phyloP scores from a whole-genome alignment of 2,113 vertebrate genomes.

The Chloropsis cyanopogon region DNA sequence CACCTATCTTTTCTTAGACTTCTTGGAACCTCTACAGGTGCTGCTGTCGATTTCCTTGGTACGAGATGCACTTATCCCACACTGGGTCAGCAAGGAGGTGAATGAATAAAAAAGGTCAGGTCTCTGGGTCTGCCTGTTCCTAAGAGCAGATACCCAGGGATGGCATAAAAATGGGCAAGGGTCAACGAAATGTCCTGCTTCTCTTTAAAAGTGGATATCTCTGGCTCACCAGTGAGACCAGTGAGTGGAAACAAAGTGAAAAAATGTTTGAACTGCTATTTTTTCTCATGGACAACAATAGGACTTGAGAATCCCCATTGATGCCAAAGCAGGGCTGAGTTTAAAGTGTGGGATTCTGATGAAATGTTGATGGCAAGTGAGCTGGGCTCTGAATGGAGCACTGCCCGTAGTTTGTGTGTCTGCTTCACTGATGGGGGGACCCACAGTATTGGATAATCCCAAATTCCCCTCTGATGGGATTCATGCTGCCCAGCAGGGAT shows the following conservation, averaged over 20 bases:
- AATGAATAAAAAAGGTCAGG: neutral
- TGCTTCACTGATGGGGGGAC: neutral
- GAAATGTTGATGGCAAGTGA: neutral
- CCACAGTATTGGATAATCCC: neutral
- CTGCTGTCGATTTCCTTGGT: neutral
- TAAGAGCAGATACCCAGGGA: neutral
- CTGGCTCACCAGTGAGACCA: neutral
- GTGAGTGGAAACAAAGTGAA: neutral
- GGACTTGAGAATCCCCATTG: neutral
- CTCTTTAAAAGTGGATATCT: neutral
- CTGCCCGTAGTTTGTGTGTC: neutral
- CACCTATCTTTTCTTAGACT: conserved; percentile 54
- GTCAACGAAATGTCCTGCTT: neutral
- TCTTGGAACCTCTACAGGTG: conserved; percentile 48
- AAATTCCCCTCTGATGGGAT: neutral
- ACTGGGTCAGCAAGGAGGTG: neutral
- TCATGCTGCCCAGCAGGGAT: neutral
- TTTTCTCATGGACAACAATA: neutral
- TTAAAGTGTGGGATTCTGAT: neutral
- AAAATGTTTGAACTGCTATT: neutral
- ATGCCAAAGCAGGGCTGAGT: neutral
- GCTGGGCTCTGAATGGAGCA: neutral
- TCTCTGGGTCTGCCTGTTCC: neutral
- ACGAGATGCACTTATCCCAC: neutral
- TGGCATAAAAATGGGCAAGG: neutral